Evolutionary conservation across 1,140 invertebrate genomes (phyloP).

Genomic region (Microplitis demolitor): DNA sequence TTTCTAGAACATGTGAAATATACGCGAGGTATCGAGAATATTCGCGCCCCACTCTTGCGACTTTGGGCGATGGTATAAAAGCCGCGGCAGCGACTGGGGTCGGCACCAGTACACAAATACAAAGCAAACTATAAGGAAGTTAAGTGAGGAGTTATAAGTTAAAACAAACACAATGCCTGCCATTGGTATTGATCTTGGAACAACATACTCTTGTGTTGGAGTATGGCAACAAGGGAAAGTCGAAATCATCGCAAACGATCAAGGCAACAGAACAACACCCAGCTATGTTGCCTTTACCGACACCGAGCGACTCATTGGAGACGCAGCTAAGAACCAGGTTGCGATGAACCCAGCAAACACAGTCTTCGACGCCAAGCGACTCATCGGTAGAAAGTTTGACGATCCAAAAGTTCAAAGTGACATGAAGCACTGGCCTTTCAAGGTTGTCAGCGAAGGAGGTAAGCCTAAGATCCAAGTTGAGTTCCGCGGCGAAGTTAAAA

Average conservation of each 20-base stretch:
- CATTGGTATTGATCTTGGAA: constrained; percentile 74
- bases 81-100: not conserved
- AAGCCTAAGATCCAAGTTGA: constrained; percentile 71
- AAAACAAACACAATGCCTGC: constrained; percentile 59
- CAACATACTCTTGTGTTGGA: constrained; percentile 77
- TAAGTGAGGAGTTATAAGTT: constrained; percentile 5
- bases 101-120: constrained; percentile 19
- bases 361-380: constrained; percentile 63
- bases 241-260: constrained; percentile 88
- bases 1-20: too few species aligned
- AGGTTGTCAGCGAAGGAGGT: constrained; percentile 66
- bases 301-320: constrained; percentile 60
- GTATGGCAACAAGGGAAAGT: constrained; percentile 80
- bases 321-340: constrained; percentile 72
- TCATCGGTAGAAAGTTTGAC: constrained; percentile 66
- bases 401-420: constrained; percentile 73
- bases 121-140: constrained; percentile 21
- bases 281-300: constrained; percentile 88
- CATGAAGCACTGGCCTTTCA: constrained; percentile 73
- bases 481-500: constrained; percentile 76
- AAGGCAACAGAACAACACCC: constrained; percentile 85
- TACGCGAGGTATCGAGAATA: too few species aligned
- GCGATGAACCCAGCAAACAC: constrained; percentile 74
- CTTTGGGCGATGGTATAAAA: constrained; percentile 7
- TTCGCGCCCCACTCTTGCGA: too few species aligned